These are phyloP conservation scores for Xiphorhynchus elegans DNA, from an alignment of 2,113 vertebrate genomes.

Conservation along the genomic window DNA sequence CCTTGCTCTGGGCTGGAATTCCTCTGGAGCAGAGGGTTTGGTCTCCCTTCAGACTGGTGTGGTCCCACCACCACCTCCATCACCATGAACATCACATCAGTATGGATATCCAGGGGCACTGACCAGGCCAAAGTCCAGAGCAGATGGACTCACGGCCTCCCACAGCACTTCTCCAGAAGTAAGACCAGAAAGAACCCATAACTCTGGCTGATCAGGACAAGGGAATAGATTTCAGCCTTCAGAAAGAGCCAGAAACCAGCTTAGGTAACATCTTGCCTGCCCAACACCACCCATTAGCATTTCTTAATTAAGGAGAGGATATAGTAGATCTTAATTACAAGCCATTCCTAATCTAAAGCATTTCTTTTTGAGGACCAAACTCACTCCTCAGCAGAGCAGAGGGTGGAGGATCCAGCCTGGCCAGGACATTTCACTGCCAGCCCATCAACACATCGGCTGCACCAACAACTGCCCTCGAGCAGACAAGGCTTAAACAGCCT, in stretches of 20 bases:
- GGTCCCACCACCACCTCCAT: neutral
- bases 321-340: accelerated
- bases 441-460: neutral
- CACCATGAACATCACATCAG: accelerated
- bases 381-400: neutral
- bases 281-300: accelerated
- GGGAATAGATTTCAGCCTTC: accelerated
- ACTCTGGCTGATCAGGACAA: accelerated
- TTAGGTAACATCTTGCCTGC: accelerated
- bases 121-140: accelerated
- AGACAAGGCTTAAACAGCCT: neutral
- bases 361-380: accelerated
- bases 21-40: accelerated
- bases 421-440: neutral
- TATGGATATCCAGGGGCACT: accelerated
- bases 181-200: accelerated
- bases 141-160: accelerated
- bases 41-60: neutral
- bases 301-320: too few relatives aligned
- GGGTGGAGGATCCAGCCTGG: accelerated
- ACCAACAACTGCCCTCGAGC: accelerated
- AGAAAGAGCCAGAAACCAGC: neutral
- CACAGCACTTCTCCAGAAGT: accelerated
- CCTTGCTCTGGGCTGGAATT: accelerated
- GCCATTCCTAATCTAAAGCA: accelerated